Conservation (phyloP, 2,113 vertebrate genomes). For the Mesoclemmys tuberculata region DNA sequence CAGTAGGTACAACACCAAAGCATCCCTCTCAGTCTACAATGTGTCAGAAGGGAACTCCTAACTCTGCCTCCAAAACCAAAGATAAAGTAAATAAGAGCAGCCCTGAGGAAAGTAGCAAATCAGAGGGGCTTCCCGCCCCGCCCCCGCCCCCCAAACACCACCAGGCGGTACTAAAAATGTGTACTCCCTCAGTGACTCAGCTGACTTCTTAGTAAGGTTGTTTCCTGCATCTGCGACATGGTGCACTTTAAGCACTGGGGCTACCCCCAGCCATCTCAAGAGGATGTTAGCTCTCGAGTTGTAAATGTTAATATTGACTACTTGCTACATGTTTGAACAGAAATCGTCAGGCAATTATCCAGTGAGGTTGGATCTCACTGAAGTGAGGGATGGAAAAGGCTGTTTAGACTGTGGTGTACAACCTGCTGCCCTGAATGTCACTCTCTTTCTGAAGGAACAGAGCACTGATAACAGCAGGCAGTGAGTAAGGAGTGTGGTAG, state of each 20-base stretch:
- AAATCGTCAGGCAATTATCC: not conserved
- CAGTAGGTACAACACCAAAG: slow-evolving; percentile 99
- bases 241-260: not conserved
- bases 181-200: not conserved
- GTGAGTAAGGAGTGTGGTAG: not conserved
- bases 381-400: not conserved
- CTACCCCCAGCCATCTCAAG: not conserved
- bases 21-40: slow-evolving; percentile 98
- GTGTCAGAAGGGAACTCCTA: slow-evolving; percentile 99
- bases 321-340: not conserved
- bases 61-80: slow-evolving; percentile 99
- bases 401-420: not conserved
- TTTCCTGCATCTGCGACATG: not conserved
- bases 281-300: not conserved
- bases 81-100: slow-evolving; percentile 98
- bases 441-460: not conserved
- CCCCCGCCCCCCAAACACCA: not conserved
- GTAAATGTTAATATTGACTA: not conserved
- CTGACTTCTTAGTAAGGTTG: not conserved
- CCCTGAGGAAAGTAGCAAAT: not conserved
- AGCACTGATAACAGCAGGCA: not conserved
- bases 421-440: not conserved
- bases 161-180: not conserved
- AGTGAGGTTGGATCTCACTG: not conserved
- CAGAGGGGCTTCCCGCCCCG: not conserved